Percentiles rank a stretch among this genome's conserved stretches.
Conservation (phyloP, 2,113 vertebrate genomes). For the Chitala chitala region DNA sequence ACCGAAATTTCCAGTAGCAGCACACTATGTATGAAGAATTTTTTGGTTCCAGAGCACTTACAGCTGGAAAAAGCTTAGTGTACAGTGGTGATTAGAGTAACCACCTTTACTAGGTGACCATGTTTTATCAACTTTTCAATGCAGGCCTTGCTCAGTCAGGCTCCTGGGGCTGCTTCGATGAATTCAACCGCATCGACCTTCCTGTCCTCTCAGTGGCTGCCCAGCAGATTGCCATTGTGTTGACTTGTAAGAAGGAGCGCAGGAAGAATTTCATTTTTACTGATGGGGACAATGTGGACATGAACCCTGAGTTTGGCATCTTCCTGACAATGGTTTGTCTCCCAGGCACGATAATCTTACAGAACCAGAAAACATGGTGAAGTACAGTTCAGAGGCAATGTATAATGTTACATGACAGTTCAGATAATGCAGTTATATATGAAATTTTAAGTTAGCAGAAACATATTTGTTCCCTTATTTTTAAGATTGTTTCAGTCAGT, state of each 20-base stretch:
- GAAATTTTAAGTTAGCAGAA: not conserved
- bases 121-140: conserved; percentile 28
- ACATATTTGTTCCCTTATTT: not conserved
- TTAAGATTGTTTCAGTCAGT: not conserved
- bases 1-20: not conserved
- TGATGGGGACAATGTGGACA: conserved; percentile 85
- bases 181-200: conserved; percentile 93
- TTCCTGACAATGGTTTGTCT: conserved; percentile 89
- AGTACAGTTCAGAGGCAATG: no score
- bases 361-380: not conserved
- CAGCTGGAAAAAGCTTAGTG: not conserved
- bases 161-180: conserved; percentile 97
- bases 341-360: not conserved
- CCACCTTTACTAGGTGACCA: no score
- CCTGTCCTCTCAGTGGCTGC: conserved; percentile 93
- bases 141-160: conserved; percentile 93
- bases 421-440: no score
- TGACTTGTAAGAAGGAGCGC: conserved; percentile 87
- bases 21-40: not conserved
- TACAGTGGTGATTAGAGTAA: not conserved
- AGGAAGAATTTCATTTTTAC: conserved; percentile 86
- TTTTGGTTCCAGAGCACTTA: not conserved
- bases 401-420: no score
- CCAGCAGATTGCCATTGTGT: conserved; percentile 88
- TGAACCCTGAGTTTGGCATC: conserved; percentile 94